Evolutionary conservation across 2,797 vertebrate genomes (phyloP), one percentile per base, ranked within the genome.

Genomic region (Cynodonichthys magdalenae): DNA sequence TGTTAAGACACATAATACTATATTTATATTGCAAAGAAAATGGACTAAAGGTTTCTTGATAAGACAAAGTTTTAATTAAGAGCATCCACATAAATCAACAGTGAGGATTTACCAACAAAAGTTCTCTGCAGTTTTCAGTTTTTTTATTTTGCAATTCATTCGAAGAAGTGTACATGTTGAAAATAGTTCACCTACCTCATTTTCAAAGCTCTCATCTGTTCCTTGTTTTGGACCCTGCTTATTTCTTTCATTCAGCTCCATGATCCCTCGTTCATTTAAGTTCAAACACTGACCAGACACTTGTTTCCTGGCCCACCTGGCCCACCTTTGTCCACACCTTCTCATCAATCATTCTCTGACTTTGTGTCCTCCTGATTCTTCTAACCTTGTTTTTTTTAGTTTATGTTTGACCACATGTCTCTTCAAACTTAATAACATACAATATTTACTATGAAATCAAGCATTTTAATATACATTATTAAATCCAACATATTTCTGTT

Each of bases 241-340:
- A 50, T 77, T 31, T 34, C 2, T 28, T 29, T 0, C 18, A 36
- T 51, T 59, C 9, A 79, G 63, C 79, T 88, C 82, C 81, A 87
- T 87, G 61, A 9, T 70, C 15, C 14, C 34, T 15, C 36, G 9
- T 18, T 57, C 4, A 15, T 1, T 48, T 12, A 39, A 39, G 41
- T 53, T 54, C 17, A 52, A 18, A 27, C 24, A 49, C 54, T 55
- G 4, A 3, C 3, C 34, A 44, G 14, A 56, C 11, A 53, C 24
- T 41, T 7, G 3, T 15, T 62, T 60, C 41, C 9, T 49, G 44
- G 3, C 27, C 45, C 31, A 80, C 68, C 71, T 87, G 67, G 74
- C 19, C 53, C n/a, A 0, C 15, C 7, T n/a, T 20, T 42, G 15
- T 42, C 42, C 20, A 57, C 69, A 46, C n/a, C 14, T 2, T 15